Base-by-base conservation (phyloP, 2,888 invertebrate genomes). In the Drosophila cracens region DNA sequence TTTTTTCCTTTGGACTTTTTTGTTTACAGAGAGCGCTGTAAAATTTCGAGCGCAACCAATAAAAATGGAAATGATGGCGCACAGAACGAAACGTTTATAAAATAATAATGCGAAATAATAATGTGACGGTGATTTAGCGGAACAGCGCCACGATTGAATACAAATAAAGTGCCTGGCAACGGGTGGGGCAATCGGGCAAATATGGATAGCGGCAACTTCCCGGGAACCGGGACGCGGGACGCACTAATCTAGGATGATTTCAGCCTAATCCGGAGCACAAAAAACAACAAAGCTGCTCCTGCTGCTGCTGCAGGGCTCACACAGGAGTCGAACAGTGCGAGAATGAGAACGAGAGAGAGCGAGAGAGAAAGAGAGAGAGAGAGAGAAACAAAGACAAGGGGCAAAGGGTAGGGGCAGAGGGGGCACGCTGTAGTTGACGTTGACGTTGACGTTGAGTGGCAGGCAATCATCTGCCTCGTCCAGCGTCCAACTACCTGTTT, bases 51-150 rank as follows among this genome's bases (percentile, higher is more conserved):
- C 63, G 85, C 86, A 89, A 70, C 87, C 91, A 92, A 91, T 89
- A 92, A 91, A 91, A 91, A 89, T 92, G 86, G 89, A 91, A 90
- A 89, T 87, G 81, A 90, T 82, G 81, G 79, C 74, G 73, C 81
- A 73, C 76, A 76, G 71, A 80, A 81, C 81, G 79, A 77, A 90
- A 87, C 91, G 91, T 90, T 91, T 91, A 84, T 89, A 91, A 91
- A 91, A 92, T 91, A 91, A 88, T 91, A 92, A 92, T 91, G 83
- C 83, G 82, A 90, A 87, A 87, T 88, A 87, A 89, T 91, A 91
- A 91, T 91, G 88, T 89, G 89, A 87, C 81, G 90, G 92, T 91
- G 90, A 92, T 92, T 92, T 91, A 92, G 89, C 81, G 88, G 89
- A 85, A 87, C 80, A 89, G 84, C 82, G 83, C 83, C 88, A 76